Percentiles rank a stretch among this genome's conserved stretches.
These are phyloP conservation scores for Sphaeramia orbicularis DNA, from an alignment of 2,797 vertebrate genomes.

Conservation along the genomic window DNA sequence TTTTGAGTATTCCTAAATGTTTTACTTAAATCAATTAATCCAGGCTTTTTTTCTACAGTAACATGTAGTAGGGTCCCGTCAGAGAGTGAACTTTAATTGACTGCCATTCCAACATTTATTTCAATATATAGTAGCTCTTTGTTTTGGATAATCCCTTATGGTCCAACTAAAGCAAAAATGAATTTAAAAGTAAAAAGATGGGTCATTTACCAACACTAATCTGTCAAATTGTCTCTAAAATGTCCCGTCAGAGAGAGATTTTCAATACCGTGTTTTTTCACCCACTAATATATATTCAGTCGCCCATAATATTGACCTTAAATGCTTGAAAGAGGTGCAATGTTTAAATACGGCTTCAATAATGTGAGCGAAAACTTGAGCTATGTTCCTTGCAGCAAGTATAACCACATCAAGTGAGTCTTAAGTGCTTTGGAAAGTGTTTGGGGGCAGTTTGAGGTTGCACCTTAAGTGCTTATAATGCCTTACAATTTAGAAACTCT, in stretches of 20 bases:
- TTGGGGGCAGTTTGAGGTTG: conserved; percentile 58
- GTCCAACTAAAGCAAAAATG: too few relatives aligned
- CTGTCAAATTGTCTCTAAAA: too few relatives aligned
- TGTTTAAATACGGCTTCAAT: conserved; percentile 12
- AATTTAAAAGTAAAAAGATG: too few relatives aligned
- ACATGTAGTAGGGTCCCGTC: too few relatives aligned
- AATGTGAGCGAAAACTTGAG: conserved; percentile 13
- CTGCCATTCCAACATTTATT: too few relatives aligned
- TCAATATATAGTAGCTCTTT: too few relatives aligned
- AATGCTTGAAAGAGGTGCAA: conserved; percentile 1
- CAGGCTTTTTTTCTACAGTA: background rate
- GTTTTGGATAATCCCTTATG: too few relatives aligned
- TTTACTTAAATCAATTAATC: background rate
- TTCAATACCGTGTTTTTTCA: too few relatives aligned
- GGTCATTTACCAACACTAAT: too few relatives aligned
- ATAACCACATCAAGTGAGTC: conserved; percentile 44
- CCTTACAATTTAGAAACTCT: conserved; percentile 35
- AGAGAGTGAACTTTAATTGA: too few relatives aligned
- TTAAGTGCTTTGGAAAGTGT: conserved; percentile 43
- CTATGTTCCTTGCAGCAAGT: conserved; percentile 25
- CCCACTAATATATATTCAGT: background rate
- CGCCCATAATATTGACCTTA: background rate
- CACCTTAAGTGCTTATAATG: conserved; percentile 21
- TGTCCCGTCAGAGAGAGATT: too few relatives aligned
- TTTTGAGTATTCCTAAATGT: background rate